These are phyloP conservation scores for Eclectus roratus DNA, from an alignment of 2,113 vertebrate species.

Conservation along the genomic window DNA sequence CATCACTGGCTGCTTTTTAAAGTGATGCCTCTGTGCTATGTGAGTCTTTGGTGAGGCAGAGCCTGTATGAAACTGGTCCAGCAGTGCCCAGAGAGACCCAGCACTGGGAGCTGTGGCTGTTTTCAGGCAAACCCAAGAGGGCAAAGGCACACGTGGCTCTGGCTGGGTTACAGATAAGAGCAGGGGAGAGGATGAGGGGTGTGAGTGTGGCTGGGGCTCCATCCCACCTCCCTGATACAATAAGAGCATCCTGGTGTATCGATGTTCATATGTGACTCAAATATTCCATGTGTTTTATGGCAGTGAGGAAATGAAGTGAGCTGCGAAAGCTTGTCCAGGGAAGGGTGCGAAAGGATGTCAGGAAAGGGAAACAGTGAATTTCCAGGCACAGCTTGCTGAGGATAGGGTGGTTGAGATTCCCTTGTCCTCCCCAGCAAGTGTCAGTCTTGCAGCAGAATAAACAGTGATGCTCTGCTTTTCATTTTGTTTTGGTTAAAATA, in stretches of 20 bases:
- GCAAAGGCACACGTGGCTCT: background rate
- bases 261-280: rapidly evolving
- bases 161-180: background rate
- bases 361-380: background rate
- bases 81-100: background rate
- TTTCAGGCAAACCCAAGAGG: background rate
- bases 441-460: background rate
- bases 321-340: background rate
- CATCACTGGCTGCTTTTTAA: background rate
- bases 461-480: background rate
- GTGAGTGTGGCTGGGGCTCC: rapidly evolving
- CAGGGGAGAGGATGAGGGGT: background rate
- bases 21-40: rapidly evolving
- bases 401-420: background rate
- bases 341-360: background rate
- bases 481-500: background rate
- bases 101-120: background rate
- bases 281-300: background rate
- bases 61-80: background rate
- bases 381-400: background rate
- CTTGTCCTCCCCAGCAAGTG: background rate
- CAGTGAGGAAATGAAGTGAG: background rate
- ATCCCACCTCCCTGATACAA: rapidly evolving
- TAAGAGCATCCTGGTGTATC: rapidly evolving
- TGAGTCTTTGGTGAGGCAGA: background rate